phyloP scores from a whole-genome alignment of 2,113 vertebrate species.

The Crotalus viridis region DNA sequence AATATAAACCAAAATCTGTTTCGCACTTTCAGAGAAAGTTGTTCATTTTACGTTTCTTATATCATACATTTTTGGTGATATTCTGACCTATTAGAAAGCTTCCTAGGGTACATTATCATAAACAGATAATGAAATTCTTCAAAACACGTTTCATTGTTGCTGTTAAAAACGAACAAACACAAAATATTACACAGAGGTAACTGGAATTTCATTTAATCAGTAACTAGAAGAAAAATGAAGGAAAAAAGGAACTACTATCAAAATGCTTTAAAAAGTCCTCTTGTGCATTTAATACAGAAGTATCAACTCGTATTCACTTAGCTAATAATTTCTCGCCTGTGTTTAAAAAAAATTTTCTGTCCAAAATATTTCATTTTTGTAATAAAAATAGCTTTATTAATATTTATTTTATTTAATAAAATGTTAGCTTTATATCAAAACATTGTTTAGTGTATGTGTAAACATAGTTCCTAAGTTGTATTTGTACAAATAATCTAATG shows the following conservation, averaged over 20 bases:
- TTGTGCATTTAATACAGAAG: neutral
- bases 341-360: neutral
- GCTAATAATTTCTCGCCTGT: neutral
- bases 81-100: neutral
- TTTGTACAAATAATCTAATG: neutral
- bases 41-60: neutral
- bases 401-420: neutral
- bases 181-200: neutral
- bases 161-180: neutral
- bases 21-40: neutral
- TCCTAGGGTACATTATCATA: neutral
- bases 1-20: neutral
- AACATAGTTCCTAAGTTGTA: neutral
- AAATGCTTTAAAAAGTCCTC: neutral
- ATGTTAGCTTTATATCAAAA: neutral
- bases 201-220: neutral
- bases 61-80: neutral
- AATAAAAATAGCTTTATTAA: neutral
- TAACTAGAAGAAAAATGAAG: neutral
- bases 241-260: neutral
- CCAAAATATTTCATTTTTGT: neutral
- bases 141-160: neutral
- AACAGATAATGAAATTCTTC: neutral
- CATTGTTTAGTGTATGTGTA: neutral
- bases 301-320: too few species aligned